Percentiles rank a stretch among this genome's conserved stretches.
Evolutionary conservation across 2,113 vertebrate species (phyloP).

Genomic region (Grammomys surdaster): DNA sequence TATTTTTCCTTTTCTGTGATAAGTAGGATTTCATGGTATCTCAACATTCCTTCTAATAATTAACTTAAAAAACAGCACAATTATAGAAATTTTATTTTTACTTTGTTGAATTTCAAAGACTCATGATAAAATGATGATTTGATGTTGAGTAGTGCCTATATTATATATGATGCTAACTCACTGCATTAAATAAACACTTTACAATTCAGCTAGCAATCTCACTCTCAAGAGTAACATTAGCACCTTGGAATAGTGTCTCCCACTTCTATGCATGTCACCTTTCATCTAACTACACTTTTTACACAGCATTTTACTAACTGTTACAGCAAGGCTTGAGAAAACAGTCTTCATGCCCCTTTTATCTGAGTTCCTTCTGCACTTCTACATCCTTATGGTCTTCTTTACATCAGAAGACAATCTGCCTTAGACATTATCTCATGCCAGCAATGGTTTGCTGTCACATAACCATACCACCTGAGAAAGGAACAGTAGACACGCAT

Average conservation of each 20-base stretch:
- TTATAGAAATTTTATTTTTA: neutral
- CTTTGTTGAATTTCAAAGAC: no score
- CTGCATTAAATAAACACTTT: neutral
- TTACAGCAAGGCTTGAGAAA: neutral
- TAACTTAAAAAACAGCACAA: no score
- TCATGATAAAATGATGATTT: neutral
- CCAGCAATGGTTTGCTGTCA: neutral
- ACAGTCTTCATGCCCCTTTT: neutral
- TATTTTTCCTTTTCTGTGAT: neutral
- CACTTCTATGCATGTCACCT: no score
- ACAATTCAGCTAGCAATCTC: neutral
- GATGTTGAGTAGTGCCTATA: neutral
- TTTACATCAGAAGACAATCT: neutral
- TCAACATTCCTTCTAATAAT: neutral
- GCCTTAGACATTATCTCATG: no score
- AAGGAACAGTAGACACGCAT: neutral
- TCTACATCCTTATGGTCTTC: neutral
- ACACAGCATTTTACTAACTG: neutral
- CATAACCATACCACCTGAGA: fast-evolving
- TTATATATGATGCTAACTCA: neutral
- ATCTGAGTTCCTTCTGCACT: neutral
- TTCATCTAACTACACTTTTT: neutral
- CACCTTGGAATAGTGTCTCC: neutral
- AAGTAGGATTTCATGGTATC: neutral
- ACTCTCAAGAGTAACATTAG: neutral